Base-by-base conservation (phyloP, 2,113 vertebrate species). In the Ellobius talpinus region DNA sequence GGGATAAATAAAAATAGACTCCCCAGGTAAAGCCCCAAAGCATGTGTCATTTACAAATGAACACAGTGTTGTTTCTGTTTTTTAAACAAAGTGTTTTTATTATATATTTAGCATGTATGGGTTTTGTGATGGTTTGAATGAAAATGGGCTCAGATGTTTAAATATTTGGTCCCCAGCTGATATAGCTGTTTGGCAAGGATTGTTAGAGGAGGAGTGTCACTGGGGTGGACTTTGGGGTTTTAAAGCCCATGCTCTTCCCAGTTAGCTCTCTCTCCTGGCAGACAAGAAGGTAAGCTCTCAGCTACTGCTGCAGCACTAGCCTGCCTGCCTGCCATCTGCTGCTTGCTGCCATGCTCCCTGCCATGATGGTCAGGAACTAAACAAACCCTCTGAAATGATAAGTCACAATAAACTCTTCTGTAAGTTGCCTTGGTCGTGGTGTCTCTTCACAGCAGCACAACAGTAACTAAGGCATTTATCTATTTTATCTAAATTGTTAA, bases 401-500 rank as follows among this genome's bases (percentile, higher is more conserved):
- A 78, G 45, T 50, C 76, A 29, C 29, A 78, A 19, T 8, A 33
- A 33, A 19, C 45, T 33, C 76, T 50, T 50, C 45, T 78, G 14
- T 33, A 50, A 78, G 29, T 33, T 19, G 76, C 76, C 45, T 50
- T 78, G 29, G 45, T 50, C 29, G 7, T 78, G 76, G 45, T 78
- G 76, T 31, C 45, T 77, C 74, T 50, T 31, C 45, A 50, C 26
- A 47, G 26, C 26, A 17, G 17, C 9, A 77, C 13, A 50, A 50
- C 31, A 9, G 14, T 77, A 16, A 31, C 45, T 77, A 1, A 72
- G 17, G 13, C 91, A 90, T 85, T 93, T 86, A 7, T 76, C 73
- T 50, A 36, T 81, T 93, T 93, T 7, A 76, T 86, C 45, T 45
- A 89, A 82, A 50, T 84, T 58, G 6, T 90, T 95, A 58, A 61